Base-by-base conservation (phyloP, 2,113 vertebrate genomes). In the Penelope pileata region DNA sequence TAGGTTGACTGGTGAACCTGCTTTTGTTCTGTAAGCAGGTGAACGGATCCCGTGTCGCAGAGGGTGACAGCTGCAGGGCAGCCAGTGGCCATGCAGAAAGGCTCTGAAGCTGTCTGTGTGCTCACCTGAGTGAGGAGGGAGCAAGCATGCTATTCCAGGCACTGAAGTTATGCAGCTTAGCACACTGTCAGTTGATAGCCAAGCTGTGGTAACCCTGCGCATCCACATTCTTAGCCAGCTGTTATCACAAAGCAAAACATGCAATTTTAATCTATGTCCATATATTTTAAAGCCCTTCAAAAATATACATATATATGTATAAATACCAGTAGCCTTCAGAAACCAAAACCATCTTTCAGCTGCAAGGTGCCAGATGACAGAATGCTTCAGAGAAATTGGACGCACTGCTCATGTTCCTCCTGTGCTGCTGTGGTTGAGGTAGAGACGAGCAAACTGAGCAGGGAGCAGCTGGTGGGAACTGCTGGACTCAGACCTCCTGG, bases 391-490 rank as follows among this genome's bases (percentile, higher is more conserved):
- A 93, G 43, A 88, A 69, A 53, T 83, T 11, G 4, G 69, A 29
- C 27, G 72, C 8, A 2, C 10, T 74, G 58, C 45, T 83, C 13
- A 6, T 0, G 0, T 36, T 59, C 7, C 21, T 6, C 23, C 6
- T 1, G 0, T 2, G 54, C 15, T 79, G n/a, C 48, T 3, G 2
- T 42, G 45, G 30, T 2, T 45, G 24, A 58, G 58, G n/a, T 58
- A 64, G 75, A 63, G 32, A 7, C 10, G 60, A 72, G 23, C 23
- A 18, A n/a, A 56, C 4, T 50, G 43, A 60, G 53, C 0, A 0
- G 23, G 38, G 18, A 67, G 24, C 12, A 76, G 22, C 56, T 78
- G 1, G 0, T 4, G 16, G 58, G 38, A 60, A 2, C 27, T 51
- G 27, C 18, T 45, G 59, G 18, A 15, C 16, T 2, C 23, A 40